phyloP scores from a whole-genome alignment of 2,113 vertebrate genomes.

The Paedocypris sp. region DNA sequence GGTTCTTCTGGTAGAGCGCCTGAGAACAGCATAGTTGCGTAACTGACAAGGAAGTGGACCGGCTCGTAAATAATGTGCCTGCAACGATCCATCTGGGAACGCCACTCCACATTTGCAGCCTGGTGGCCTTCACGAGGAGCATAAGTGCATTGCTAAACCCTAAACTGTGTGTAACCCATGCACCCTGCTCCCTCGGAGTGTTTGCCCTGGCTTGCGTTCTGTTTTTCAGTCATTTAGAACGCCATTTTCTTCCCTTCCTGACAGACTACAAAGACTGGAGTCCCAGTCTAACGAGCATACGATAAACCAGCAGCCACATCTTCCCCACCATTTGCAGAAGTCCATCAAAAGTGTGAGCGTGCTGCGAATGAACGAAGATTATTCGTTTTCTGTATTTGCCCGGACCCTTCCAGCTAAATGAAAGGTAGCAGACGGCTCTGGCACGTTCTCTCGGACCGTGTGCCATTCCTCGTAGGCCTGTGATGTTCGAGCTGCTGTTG shows the following conservation, averaged over 20 bases:
- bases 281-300: too few species aligned
- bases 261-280: too few species aligned
- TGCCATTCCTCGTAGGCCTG: slow-evolving; percentile 32
- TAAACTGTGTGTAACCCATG: slow-evolving; percentile 51
- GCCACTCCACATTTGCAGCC: slow-evolving; percentile 51
- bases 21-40: slow-evolving; percentile 45
- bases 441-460: slow-evolving; percentile 8
- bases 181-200: slow-evolving; percentile 54
- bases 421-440: slow-evolving; percentile 10
- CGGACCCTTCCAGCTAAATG: neutral
- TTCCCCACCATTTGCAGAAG: neutral
- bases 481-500: slow-evolving; percentile 25
- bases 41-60: slow-evolving; percentile 47
- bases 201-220: slow-evolving; percentile 52
- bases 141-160: slow-evolving; percentile 43
- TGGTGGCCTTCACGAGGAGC: slow-evolving; percentile 59
- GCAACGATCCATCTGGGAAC: slow-evolving; percentile 53
- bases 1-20: slow-evolving; percentile 18
- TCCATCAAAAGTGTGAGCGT: neutral
- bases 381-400: neutral
- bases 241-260: slow-evolving; percentile 1
- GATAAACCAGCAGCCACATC: too few species aligned
- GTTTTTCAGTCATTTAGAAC: slow-evolving; percentile 53
- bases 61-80: slow-evolving; percentile 49
- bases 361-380: neutral